Conservation (phyloP, 1,140 invertebrate species). For the Drosophila triauraria region DNA sequence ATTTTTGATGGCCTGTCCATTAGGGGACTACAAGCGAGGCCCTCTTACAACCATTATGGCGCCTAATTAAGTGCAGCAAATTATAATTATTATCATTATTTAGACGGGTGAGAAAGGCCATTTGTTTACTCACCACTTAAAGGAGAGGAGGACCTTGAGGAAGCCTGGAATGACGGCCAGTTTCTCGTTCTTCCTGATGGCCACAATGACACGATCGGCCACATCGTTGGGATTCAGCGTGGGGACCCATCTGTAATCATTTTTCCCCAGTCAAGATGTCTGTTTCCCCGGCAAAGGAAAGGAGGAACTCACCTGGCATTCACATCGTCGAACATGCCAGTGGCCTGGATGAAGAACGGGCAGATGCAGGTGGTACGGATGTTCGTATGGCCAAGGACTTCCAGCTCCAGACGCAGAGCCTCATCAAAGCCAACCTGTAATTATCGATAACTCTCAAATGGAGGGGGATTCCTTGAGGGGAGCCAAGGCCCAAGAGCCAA, state of each 20-base stretch:
- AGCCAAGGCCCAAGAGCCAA: constrained; percentile 66
- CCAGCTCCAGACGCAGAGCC: constrained; percentile 91
- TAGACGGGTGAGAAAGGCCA: constrained; percentile 16
- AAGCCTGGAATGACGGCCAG: constrained; percentile 92
- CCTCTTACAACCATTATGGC: constrained; percentile 47
- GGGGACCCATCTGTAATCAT: constrained; percentile 89
- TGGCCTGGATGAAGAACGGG: constrained; percentile 96
- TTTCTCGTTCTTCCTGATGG: constrained; percentile 92
- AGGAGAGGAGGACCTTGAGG: constrained; percentile 88
- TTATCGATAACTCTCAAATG: constrained; percentile 47
- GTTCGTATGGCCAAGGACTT: constrained; percentile 89
- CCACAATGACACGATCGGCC: constrained; percentile 92
- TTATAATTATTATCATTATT: constrained; percentile 45
- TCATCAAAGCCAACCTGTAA: constrained; percentile 93
- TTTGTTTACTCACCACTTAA: constrained; percentile 89
- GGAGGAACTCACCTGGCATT: constrained; percentile 89
- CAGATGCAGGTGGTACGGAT: constrained; percentile 96
- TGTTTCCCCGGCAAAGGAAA: constrained; percentile 9
- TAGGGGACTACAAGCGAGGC: constrained; percentile 31
- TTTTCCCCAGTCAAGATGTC: constrained; percentile 56
- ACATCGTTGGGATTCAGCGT: constrained; percentile 94
- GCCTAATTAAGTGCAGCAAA: constrained; percentile 51
- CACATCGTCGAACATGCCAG: constrained; percentile 97
- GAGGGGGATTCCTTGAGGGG: neutral
- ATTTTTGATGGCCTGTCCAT: constrained; percentile 25